Conservation (phyloP, 2,888 invertebrate species). For the Fragum sueziense region DNA sequence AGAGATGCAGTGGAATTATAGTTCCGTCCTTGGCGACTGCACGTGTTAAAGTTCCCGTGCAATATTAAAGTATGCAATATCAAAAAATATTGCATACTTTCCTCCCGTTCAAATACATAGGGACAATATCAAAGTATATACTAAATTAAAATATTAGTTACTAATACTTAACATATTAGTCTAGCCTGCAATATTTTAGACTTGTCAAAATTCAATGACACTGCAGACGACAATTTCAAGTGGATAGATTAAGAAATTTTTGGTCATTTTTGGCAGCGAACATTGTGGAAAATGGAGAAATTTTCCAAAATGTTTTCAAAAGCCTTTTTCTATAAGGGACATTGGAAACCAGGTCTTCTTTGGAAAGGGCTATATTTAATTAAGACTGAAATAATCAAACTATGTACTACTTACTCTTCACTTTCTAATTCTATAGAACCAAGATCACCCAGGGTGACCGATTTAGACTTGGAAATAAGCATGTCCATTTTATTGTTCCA, state of each 20-base stretch:
- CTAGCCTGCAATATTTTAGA: background rate
- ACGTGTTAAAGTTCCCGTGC: too few species aligned
- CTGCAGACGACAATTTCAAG: background rate
- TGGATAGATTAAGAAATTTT: background rate
- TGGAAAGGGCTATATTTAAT: background rate
- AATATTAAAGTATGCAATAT: too few species aligned
- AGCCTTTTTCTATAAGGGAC: background rate
- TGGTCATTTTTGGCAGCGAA: background rate
- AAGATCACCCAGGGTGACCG: background rate
- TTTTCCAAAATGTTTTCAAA: constrained; percentile 1
- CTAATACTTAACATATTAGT: too few species aligned
- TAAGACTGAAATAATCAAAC: background rate
- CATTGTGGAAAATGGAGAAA: background rate
- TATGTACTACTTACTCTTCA: background rate
- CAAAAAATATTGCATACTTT: too few species aligned
- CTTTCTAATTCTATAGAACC: background rate
- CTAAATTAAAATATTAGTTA: too few species aligned
- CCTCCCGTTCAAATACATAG: too few species aligned
- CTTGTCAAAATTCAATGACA: background rate
- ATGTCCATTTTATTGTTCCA: background rate
- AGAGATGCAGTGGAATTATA: too few species aligned
- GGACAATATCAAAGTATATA: too few species aligned
- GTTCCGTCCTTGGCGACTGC: too few species aligned
- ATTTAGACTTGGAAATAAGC: constrained; percentile 14
- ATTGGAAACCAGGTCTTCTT: background rate